Percentiles rank a stretch among this genome's conserved stretches.
phyloP scores from a whole-genome alignment of 92 coral and sea anemone species.

The Parazoanthus swiftii region DNA sequence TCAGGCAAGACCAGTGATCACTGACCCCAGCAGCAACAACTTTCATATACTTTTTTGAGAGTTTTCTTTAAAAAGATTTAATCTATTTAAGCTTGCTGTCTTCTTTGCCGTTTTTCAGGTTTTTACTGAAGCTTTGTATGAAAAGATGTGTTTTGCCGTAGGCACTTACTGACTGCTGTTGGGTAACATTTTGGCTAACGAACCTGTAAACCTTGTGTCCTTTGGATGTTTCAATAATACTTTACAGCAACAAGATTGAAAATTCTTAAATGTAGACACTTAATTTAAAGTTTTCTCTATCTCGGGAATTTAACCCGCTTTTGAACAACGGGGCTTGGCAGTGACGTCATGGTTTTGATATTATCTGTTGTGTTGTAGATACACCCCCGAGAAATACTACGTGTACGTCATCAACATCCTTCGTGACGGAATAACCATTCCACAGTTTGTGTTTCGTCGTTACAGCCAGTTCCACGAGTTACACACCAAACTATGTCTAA shows the following conservation, averaged over 20 bases:
- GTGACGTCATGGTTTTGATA: background rate
- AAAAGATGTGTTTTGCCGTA: background rate
- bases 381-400: constrained; percentile 93
- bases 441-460: constrained; percentile 95
- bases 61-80: too few species aligned
- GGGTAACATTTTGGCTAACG: too few species aligned
- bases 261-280: too few species aligned
- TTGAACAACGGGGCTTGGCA: background rate
- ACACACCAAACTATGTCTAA: constrained; percentile 76
- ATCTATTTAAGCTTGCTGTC: background rate
- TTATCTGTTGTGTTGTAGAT: constrained; percentile 24
- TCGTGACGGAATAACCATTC: constrained; percentile 68
- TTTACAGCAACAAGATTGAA: too few species aligned
- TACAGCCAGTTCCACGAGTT: constrained; percentile 93
- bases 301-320: too few species aligned
- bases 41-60: too few species aligned
- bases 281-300: too few species aligned
- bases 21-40: too few species aligned
- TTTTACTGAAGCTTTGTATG: background rate
- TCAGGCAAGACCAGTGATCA: too few species aligned
- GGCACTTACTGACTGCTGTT: background rate
- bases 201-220: too few species aligned
- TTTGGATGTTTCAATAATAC: too few species aligned
- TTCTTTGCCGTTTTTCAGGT: background rate
- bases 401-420: constrained; percentile 89